Base-by-base conservation (phyloP, 2,113 vertebrate genomes). In the Rhinoptilus africanus region DNA sequence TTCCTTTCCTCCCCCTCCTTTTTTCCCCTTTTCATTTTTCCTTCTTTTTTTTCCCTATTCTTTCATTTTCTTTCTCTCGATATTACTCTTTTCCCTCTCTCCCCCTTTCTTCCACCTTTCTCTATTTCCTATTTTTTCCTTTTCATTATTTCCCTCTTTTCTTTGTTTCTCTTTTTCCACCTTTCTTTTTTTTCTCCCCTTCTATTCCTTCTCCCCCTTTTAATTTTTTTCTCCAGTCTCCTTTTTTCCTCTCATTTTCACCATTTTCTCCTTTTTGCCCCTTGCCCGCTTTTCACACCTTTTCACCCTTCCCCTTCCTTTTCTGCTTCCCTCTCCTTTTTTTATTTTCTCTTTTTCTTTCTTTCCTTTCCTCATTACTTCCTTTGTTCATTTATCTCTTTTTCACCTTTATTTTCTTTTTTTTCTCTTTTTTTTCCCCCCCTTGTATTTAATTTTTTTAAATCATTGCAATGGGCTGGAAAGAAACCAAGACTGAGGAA, bases 1-100 rank as follows among this genome's bases (percentile, higher is more conserved):
- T 34, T 4, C 17, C 17, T 10, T 27, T 27, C 12, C 3, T 3
- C 2, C 8, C 6, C 10, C 3, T 3, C 1, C 2, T 1, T 28
- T 48, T 18, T 32, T 4, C 3, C 5, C 7, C 2, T 28, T 18
- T 23, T 12, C 4, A 8, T 32, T 34, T 4, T 57, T 13, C 57
- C 19, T 10, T 5, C 10, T 13, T 35, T 16, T 22, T 18, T 10
- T 10, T n/a, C n/a, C 4, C 14, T 15, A 28, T 4, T 20, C 23
- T 24, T 26, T 43, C 12, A 4, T 62, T 62, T 39, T 34, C 17
- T 22, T 28, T 32, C 7, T 23, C 35, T 60, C 30, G 3, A 6
- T 27, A 5, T 54, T 56, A 10, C 12, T 47, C 13, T 26, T n/a
- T 76, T 6, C 0, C 4, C 5, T 9, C 8, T 41, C 4, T 45